A percentile compares a stretch with the other conserved stretches of the same genome.
Evolutionary conservation across 1,140 invertebrate species (phyloP).

Genomic region (Panagrolaimus sp.): DNA sequence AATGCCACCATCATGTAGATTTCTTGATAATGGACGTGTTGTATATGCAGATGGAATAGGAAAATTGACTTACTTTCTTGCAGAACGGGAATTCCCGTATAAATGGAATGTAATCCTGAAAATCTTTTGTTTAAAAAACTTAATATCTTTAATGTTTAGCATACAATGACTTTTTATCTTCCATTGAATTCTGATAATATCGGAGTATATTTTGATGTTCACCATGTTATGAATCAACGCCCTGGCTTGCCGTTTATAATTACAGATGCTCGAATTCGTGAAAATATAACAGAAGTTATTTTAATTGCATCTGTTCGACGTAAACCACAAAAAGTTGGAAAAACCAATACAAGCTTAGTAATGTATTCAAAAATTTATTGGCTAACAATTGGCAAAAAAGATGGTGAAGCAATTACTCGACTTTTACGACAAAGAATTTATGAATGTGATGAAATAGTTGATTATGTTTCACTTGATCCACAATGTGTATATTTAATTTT

Average conservation of each 20-base stretch:
- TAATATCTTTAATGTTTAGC: background rate
- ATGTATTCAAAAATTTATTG: background rate
- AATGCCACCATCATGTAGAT: background rate
- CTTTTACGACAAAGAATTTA: background rate
- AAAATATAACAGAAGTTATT: background rate
- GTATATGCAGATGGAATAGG: background rate
- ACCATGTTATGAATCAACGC: background rate
- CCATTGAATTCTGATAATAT: background rate
- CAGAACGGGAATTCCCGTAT: background rate
- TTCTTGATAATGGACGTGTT: background rate
- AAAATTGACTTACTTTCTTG: background rate
- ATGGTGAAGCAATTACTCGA: background rate
- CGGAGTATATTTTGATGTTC: background rate
- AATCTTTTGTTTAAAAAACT: too few species aligned
- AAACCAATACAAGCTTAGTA: background rate
- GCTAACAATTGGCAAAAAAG: background rate
- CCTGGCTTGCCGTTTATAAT: background rate
- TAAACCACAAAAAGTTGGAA: background rate
- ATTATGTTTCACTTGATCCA: background rate
- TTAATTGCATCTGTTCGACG: background rate
- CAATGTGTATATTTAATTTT: too few species aligned
- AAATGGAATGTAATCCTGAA: background rate
- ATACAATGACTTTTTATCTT: background rate
- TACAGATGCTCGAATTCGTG: background rate
- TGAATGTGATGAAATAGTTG: background rate